phyloP scores from a whole-genome alignment of 92 coral and sea anemone species.

The Porites lobata region DNA sequence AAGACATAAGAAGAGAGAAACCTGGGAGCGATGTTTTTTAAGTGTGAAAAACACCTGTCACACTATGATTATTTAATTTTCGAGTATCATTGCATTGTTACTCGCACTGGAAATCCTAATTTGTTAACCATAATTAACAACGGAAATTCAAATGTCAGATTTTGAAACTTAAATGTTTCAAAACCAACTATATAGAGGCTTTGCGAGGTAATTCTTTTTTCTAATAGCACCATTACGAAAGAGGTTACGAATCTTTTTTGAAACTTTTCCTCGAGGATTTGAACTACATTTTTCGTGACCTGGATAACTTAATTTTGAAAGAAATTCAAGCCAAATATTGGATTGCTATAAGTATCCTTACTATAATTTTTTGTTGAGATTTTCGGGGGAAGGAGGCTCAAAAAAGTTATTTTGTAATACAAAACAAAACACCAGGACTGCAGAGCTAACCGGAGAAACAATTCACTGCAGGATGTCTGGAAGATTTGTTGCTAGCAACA shows the following conservation, averaged over 20 bases:
- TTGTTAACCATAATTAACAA: background rate
- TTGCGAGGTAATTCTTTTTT: background rate
- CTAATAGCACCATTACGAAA: background rate
- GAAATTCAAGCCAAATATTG: background rate
- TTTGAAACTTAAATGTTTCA: background rate
- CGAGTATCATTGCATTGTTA: background rate
- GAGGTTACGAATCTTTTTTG: background rate
- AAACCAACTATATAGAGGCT: background rate
- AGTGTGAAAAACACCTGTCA: slow-evolving; percentile 13
- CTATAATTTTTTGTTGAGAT: background rate
- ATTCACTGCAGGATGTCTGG: background rate
- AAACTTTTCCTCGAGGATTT: background rate
- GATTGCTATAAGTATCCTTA: background rate
- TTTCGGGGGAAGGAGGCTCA: background rate
- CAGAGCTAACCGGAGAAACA: background rate
- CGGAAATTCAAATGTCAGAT: background rate
- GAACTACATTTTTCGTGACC: background rate
- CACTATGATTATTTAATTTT: background rate
- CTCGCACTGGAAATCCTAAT: background rate
- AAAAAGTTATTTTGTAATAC: background rate
- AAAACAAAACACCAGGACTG: slow-evolving; percentile 1
- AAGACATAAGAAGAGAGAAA: too few species aligned
- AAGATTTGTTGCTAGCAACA: background rate
- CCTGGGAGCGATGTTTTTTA: too few species aligned
- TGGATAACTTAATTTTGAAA: background rate